Percentiles rank a stretch among this genome's conserved stretches.
These are phyloP conservation scores for Melospiza melodia DNA, from an alignment of 2,113 vertebrate genomes.

Conservation along the genomic window DNA sequence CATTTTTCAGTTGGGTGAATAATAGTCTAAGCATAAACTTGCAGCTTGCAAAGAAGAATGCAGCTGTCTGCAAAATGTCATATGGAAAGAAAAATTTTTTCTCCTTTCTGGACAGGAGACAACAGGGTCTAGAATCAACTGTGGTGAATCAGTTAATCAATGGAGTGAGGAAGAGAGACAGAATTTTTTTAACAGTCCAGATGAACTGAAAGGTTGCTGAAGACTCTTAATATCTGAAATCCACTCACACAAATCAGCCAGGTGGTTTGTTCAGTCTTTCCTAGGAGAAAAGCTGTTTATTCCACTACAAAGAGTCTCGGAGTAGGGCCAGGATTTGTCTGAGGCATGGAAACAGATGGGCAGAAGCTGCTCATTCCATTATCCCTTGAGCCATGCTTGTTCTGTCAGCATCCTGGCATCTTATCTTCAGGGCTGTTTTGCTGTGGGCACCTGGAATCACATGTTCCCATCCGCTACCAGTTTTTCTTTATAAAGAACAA, in stretches of 20 bases:
- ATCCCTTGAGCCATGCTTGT: not conserved
- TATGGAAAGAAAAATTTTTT: not conserved
- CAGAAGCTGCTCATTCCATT: not conserved
- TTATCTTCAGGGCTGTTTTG: not conserved
- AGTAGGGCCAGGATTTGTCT: not conserved
- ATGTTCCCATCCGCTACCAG: not conserved
- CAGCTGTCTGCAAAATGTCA: not conserved
- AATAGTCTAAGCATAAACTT: conserved; percentile 10
- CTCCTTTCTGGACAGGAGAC: not conserved
- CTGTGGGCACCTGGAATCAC: not conserved
- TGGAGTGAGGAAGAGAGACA: not conserved
- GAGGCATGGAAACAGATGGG: not conserved
- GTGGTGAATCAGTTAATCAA: not conserved
- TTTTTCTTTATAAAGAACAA: not conserved
- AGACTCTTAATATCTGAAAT: not conserved
- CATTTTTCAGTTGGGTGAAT: conserved; percentile 55
- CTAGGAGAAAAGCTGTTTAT: not conserved
- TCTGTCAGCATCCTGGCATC: not conserved
- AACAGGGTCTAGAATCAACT: not conserved
- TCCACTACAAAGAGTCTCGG: not conserved
- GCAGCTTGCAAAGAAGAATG: not conserved
- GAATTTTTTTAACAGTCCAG: not conserved
- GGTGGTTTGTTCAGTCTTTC: not conserved
- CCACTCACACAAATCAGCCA: not conserved
- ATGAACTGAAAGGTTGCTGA: not conserved